Conservation (phyloP, 2,797 vertebrate genomes). For the Oreonectes daqikongensis region DNA sequence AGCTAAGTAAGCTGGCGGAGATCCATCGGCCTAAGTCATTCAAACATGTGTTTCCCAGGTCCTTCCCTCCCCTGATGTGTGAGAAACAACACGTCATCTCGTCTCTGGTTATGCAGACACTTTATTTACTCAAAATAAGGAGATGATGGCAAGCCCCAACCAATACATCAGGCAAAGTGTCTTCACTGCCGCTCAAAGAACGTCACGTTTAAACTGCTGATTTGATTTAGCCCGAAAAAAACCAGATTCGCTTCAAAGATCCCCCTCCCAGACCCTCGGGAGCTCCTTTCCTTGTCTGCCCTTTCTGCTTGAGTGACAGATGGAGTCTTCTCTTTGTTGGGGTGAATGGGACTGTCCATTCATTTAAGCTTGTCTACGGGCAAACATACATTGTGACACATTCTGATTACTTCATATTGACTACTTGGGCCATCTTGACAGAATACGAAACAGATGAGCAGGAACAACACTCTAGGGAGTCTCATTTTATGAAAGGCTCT, state of each 20-base stretch:
- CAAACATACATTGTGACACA: conserved; percentile 72
- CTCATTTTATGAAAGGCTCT: conserved; percentile 31
- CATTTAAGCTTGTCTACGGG: conserved; percentile 72
- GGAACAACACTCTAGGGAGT: conserved; percentile 22
- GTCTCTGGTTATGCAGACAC: conserved; percentile 44
- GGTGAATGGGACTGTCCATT: conserved; percentile 56
- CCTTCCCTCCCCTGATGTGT: conserved; percentile 24
- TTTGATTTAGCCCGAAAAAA: conserved; percentile 39
- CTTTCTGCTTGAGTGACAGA: conserved; percentile 48
- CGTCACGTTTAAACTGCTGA: conserved; percentile 17
- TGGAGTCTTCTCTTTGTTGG: conserved; percentile 33
- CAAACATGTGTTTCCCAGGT: conserved; percentile 34
- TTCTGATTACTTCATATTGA: conserved; percentile 79
- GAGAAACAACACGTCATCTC: conserved; percentile 41
- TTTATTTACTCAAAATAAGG: conserved; percentile 51
- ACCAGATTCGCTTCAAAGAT: conserved; percentile 40
- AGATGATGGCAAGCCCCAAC: conserved; percentile 37
- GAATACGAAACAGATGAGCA: conserved; percentile 37
- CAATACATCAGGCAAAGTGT: conserved; percentile 22
- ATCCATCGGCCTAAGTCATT: conserved; percentile 21
- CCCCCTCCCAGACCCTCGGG: conserved; percentile 9
- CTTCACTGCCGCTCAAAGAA: no score
- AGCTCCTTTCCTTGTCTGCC: conserved; percentile 23
- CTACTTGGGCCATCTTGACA: conserved; percentile 54
- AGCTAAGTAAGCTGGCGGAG: conserved; percentile 25